Evolutionary conservation across 2,113 vertebrate species (phyloP).

Genomic region (Trogon melanurus): DNA sequence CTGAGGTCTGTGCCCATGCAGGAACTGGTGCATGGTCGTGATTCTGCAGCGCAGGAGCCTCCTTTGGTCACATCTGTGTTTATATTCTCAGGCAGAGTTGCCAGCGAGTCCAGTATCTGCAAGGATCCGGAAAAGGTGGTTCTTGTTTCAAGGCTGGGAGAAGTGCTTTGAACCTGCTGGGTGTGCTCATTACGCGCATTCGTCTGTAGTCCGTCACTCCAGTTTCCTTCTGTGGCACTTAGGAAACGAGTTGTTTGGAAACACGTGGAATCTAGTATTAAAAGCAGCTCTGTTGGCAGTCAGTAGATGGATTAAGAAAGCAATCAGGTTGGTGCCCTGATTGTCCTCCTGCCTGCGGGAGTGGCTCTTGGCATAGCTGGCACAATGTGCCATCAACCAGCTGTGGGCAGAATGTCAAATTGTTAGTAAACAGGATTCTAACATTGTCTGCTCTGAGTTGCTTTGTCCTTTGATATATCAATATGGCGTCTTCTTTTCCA

Average conservation of each 20-base stretch:
- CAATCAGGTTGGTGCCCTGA: not conserved
- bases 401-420: not conserved
- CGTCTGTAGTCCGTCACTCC: not conserved
- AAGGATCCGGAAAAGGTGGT: not conserved
- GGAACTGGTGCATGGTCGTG: rapidly evolving
- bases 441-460: not conserved
- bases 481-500: not conserved
- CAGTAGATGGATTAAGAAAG: not conserved
- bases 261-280: not conserved
- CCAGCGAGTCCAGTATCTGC: not conserved
- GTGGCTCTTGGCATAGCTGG: not conserved
- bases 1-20: not conserved
- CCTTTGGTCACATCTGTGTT: not conserved
- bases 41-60: not conserved
- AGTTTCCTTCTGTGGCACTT: not conserved
- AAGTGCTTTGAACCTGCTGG: not conserved
- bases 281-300: not conserved
- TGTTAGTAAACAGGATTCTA: not conserved
- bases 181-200: not conserved
- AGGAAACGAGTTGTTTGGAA: not conserved
- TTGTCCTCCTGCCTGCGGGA: not conserved
- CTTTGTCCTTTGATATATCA: not conserved
- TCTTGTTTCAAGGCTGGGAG: not conserved
- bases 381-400: not conserved
- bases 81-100: not conserved